Conservation (phyloP, 2,888 invertebrate genomes). For the Linnaemya tessellans region DNA sequence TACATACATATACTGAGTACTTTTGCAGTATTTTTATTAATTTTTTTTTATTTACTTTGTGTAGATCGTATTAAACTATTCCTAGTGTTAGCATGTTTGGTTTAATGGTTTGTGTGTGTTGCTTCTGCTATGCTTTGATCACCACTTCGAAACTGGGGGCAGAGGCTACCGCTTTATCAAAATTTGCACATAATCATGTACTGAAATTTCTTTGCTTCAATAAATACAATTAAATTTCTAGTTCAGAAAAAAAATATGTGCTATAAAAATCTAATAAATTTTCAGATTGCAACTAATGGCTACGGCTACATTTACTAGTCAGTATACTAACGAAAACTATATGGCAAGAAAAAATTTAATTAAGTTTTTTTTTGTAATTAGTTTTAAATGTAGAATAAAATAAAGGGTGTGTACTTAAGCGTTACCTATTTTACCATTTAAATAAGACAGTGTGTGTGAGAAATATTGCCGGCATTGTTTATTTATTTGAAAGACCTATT, state of each 20-base stretch:
- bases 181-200: conserved; percentile 38
- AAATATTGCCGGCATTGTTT: too few species aligned
- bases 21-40: background rate
- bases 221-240: conserved; percentile 55
- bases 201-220: conserved; percentile 60
- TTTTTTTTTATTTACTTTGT: background rate
- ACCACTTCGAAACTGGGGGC: conserved; percentile 31
- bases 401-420: too few species aligned
- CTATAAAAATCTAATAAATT: conserved; percentile 52
- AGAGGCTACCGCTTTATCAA: background rate
- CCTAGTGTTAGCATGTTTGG: conserved; percentile 23
- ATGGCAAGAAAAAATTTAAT: background rate
- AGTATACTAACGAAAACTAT: conserved; percentile 60
- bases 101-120: conserved; percentile 34
- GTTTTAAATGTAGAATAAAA: too few species aligned
- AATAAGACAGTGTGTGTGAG: too few species aligned
- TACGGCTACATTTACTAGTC: conserved; percentile 61
- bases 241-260: conserved; percentile 27
- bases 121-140: background rate
- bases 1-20: background rate
- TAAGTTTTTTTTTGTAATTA: background rate
- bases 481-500: too few species aligned
- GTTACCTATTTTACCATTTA: too few species aligned
- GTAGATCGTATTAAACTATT: background rate
- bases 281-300: conserved; percentile 65